phyloP scores from a whole-genome alignment of 2,113 vertebrate genomes.

The Myodes glareolus region DNA sequence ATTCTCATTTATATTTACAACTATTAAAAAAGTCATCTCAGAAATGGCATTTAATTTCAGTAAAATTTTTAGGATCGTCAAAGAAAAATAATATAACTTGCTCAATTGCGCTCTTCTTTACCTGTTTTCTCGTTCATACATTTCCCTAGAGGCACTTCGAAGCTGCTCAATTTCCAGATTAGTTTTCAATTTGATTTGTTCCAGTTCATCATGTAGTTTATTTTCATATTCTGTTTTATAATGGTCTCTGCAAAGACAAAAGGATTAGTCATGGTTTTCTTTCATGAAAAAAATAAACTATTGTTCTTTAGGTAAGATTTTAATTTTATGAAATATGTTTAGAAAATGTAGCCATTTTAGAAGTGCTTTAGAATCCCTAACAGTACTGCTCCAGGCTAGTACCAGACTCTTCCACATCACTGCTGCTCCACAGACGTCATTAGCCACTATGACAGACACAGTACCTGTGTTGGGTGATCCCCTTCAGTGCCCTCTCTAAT shows the following conservation, averaged over 20 bases:
- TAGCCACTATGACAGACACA: not conserved
- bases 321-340: not conserved
- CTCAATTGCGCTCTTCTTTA: constrained; percentile 73
- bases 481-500: constrained; percentile 40
- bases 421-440: not conserved
- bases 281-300: not conserved
- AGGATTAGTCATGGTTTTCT: not conserved
- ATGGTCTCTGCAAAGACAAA: constrained; percentile 90
- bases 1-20: constrained; percentile 15
- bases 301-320: not conserved
- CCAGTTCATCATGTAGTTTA: constrained; percentile 93
- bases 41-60: constrained; percentile 43
- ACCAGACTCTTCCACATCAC: not conserved
- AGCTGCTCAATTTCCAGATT: constrained; percentile 95
- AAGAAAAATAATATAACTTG: not conserved
- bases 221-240: constrained; percentile 97
- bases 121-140: constrained; percentile 99
- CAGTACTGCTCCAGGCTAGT: constrained; percentile 30
- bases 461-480: not conserved
- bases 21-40: constrained; percentile 26
- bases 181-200: constrained; percentile 94
- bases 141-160: constrained; percentile 94
- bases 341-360: constrained; percentile 17
- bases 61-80: not conserved
- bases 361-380: constrained; percentile 45